Percentiles rank a stretch among this genome's conserved stretches.
These are phyloP conservation scores for Coelopa frigida DNA, from an alignment of 1,140 invertebrate species.

Conservation along the genomic window DNA sequence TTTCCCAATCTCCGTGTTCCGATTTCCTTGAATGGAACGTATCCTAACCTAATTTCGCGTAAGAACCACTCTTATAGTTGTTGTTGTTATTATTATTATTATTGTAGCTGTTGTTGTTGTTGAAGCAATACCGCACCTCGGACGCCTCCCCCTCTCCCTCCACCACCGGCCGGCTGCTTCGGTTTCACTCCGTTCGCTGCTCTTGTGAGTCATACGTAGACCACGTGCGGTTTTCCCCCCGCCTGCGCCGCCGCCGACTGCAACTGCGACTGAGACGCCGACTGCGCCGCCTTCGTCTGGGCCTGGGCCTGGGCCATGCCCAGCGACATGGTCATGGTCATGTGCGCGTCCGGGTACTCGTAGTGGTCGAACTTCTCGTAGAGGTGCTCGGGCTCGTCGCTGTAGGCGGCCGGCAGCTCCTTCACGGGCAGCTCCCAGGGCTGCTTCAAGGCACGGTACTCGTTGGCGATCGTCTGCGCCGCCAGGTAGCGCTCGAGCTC, in stretches of 20 bases:
- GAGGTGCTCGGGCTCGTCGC: constrained; percentile 40
- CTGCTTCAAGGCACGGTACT: constrained; percentile 41
- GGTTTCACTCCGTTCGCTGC: background rate
- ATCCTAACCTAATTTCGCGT: no score
- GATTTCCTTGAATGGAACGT: no score
- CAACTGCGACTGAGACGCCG: constrained; percentile 1
- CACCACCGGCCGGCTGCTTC: background rate
- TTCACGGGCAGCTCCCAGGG: constrained; percentile 41
- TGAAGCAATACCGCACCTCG: background rate
- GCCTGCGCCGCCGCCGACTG: constrained; percentile 9
- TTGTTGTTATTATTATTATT: constrained; percentile 1
- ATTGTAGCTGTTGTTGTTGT: background rate
- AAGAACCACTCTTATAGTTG: no score
- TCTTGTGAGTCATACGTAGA: constrained; percentile 44
- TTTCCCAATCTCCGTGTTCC: no score
- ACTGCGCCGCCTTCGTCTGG: constrained; percentile 8
- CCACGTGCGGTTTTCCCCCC: constrained; percentile 37
- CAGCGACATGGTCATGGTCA: constrained; percentile 24
- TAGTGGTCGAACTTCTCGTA: constrained; percentile 45
- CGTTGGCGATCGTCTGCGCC: constrained; percentile 40
- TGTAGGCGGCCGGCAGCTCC: constrained; percentile 28
- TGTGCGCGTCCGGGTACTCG: constrained; percentile 41
- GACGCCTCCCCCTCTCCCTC: background rate
- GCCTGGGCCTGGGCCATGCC: background rate
- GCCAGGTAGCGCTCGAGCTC: constrained; percentile 42